Evolutionary conservation across 2,888 invertebrate species (phyloP).

Genomic region (Drosophila pseudotalamancana): DNA sequence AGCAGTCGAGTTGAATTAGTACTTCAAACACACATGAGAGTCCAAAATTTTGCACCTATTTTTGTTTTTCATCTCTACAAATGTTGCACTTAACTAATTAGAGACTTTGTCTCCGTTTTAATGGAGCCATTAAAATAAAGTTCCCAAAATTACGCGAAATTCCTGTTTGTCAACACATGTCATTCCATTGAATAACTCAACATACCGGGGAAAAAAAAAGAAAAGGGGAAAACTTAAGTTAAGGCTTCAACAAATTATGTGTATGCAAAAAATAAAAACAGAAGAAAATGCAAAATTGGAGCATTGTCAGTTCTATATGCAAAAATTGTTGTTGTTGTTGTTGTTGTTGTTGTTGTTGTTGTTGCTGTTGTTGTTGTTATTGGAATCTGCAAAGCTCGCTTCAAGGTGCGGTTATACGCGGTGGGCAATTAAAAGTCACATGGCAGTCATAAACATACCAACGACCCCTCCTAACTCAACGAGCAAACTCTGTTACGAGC

Average conservation of each 20-base stretch:
- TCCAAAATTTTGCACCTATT: too few species aligned
- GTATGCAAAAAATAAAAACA: constrained; percentile 24
- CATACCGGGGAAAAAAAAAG: neutral
- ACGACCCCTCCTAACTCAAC: neutral
- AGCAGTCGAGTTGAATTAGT: too few species aligned
- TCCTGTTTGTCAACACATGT: constrained; percentile 13
- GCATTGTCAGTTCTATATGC: constrained; percentile 27
- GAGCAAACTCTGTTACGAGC: constrained; percentile 52
- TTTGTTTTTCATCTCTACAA: neutral
- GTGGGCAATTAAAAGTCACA: constrained; percentile 72
- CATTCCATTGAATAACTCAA: constrained; percentile 1
- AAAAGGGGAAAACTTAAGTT: constrained; percentile 7
- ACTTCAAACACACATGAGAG: too few species aligned
- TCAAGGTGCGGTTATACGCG: constrained; percentile 62
- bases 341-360: constrained; percentile 10
- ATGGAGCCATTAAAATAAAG: neutral
- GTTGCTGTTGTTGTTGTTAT: constrained; percentile 38
- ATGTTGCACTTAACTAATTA: neutral
- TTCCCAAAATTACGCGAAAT: neutral
- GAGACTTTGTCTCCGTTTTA: neutral
- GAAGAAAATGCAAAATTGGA: constrained; percentile 36
- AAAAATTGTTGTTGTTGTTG: constrained; percentile 12
- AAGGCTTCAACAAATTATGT: constrained; percentile 5
- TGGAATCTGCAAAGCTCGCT: constrained; percentile 49
- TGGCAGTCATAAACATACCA: constrained; percentile 66